A percentile compares a stretch with the other conserved stretches of the same genome.
Conservation (phyloP, 2,888 invertebrate genomes). For the Furcula furcula region DNA sequence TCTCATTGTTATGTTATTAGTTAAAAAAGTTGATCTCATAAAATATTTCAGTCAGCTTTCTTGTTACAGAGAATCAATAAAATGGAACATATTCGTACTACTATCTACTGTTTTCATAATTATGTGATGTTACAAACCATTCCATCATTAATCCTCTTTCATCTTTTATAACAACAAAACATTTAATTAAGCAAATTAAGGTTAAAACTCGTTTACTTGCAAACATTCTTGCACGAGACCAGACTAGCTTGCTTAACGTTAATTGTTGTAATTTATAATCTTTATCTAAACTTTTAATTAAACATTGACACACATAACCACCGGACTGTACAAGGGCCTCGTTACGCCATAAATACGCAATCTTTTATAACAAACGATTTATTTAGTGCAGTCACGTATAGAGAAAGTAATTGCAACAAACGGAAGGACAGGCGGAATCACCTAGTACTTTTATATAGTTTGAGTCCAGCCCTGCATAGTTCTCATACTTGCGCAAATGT, state of each 20-base stretch:
- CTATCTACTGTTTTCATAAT: too few species aligned
- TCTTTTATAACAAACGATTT: slow-evolving; percentile 24
- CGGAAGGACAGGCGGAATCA: slow-evolving; percentile 54
- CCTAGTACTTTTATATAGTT: slow-evolving; percentile 52
- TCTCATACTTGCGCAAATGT: slow-evolving; percentile 21
- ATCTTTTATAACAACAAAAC: too few species aligned
- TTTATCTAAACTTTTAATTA: slow-evolving; percentile 43
- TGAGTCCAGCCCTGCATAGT: slow-evolving; percentile 50
- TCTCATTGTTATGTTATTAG: too few species aligned
- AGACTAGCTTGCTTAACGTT: slow-evolving; percentile 19
- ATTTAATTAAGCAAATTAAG: too few species aligned
- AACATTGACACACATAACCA: slow-evolving; percentile 58
- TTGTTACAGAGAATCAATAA: too few species aligned
- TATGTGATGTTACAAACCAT: too few species aligned
- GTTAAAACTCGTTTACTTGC: slow-evolving; percentile 8
- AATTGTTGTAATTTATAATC: slow-evolving; percentile 35
- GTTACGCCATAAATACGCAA: slow-evolving; percentile 26
- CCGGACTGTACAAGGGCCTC: slow-evolving; percentile 43
- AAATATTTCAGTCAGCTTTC: too few species aligned
- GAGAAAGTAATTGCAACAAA: slow-evolving; percentile 64
- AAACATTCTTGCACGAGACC: slow-evolving; percentile 7
- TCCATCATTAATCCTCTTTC: too few species aligned
- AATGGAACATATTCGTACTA: too few species aligned
- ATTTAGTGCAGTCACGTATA: slow-evolving; percentile 61
- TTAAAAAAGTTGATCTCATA: too few species aligned